Conservation (phyloP, 2,113 vertebrate species). For the Caretta caretta region DNA sequence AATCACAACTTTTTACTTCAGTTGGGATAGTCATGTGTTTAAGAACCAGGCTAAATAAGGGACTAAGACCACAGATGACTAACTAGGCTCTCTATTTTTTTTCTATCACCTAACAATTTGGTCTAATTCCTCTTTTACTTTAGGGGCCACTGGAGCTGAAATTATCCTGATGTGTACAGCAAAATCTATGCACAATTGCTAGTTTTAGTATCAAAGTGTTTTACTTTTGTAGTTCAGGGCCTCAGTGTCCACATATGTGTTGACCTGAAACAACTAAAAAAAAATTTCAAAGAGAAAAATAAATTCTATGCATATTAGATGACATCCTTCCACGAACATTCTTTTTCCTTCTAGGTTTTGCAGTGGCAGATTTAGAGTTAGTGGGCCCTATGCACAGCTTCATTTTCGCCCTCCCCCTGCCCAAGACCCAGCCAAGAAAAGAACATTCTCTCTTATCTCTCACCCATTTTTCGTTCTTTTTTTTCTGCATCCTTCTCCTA, state of each 20-base stretch:
- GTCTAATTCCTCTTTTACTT: conserved; percentile 8
- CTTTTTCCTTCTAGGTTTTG: not conserved
- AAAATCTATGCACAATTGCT: not conserved
- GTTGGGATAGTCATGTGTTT: not conserved
- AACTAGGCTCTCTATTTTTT: not conserved
- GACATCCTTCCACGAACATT: not conserved
- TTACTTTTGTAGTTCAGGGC: not conserved
- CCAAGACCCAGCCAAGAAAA: too few species aligned
- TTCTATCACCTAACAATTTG: not conserved
- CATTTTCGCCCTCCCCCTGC: too few species aligned
- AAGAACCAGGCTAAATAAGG: not conserved
- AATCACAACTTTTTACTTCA: not conserved
- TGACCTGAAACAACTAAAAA: not conserved
- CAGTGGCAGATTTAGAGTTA: too few species aligned
- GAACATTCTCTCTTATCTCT: too few species aligned
- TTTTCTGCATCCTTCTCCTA: too few species aligned
- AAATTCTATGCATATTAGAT: not conserved
- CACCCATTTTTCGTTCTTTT: too few species aligned
- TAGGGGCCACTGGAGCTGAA: not conserved
- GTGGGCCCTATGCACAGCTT: too few species aligned
- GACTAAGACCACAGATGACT: not conserved
- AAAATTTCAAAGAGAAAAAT: not conserved
- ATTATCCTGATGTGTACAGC: not conserved
- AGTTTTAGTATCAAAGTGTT: not conserved
- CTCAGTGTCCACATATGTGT: not conserved